These are phyloP conservation scores for Beris chalybata DNA, from an alignment of 2,888 invertebrate species.

Conservation along the genomic window DNA sequence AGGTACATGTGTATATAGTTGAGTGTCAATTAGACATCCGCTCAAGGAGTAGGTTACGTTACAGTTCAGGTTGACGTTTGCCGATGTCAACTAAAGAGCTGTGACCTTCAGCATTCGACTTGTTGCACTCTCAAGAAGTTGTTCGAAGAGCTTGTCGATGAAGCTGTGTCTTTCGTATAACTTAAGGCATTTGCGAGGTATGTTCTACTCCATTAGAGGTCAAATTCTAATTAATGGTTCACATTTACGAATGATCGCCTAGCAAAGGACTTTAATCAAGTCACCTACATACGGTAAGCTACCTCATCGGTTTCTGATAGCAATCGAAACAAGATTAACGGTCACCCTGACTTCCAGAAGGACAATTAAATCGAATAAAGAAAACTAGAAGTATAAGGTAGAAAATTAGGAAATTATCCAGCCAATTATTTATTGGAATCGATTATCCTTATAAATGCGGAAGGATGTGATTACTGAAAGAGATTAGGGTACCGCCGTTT, in stretches of 20 bases:
- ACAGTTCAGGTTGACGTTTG: background rate
- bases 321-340: slow-evolving; percentile 26
- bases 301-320: background rate
- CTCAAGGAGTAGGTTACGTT: slow-evolving; percentile 11
- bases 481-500: too few species aligned
- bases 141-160: background rate
- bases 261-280: too few species aligned
- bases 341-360: slow-evolving; percentile 19
- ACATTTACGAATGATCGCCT: slow-evolving; percentile 36
- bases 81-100: slow-evolving; percentile 11
- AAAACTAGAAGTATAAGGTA: slow-evolving; percentile 29
- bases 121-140: slow-evolving; percentile 14
- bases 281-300: too few species aligned
- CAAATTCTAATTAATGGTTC: slow-evolving; percentile 33
- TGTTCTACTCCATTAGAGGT: slow-evolving; percentile 1
- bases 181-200: too few species aligned
- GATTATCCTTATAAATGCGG: slow-evolving; percentile 24
- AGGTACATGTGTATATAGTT: background rate
- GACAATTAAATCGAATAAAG: slow-evolving; percentile 30
- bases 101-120: slow-evolving; percentile 19
- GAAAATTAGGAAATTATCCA: slow-evolving; percentile 30
- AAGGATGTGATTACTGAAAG: background rate
- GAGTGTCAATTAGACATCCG: slow-evolving; percentile 19
- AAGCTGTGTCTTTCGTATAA: too few species aligned
- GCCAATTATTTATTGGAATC: slow-evolving; percentile 28